Percentiles rank a stretch among this genome's conserved stretches.
Evolutionary conservation across 2,797 vertebrate genomes (phyloP).

Genomic region (Steatocranus sp.): DNA sequence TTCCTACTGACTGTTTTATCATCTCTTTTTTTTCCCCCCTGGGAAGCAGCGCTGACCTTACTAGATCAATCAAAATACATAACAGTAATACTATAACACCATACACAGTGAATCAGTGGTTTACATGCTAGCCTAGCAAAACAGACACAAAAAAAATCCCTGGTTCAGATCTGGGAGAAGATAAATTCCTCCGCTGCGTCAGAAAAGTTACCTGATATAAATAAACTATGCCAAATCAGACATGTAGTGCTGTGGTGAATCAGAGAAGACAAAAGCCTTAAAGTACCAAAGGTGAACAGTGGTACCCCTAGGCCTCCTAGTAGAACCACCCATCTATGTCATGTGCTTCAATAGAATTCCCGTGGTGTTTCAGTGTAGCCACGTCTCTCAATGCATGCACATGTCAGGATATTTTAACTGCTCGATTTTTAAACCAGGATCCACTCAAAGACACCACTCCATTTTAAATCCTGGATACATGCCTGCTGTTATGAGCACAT

Average conservation of each 20-base stretch:
- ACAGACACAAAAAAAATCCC: fast-evolving
- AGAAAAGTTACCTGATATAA: neutral
- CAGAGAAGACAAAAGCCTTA: neutral
- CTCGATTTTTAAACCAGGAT: fast-evolving
- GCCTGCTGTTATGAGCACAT: neutral
- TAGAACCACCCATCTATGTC: fast-evolving
- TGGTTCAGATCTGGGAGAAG: fast-evolving
- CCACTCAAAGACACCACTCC: neutral
- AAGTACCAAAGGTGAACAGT: neutral
- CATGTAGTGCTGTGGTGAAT: neutral
- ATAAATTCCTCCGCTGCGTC: neutral
- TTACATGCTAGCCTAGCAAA: neutral
- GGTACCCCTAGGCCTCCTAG: neutral
- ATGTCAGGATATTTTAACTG: fast-evolving
- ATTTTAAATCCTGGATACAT: neutral
- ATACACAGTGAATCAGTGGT: neutral
- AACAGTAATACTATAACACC: neutral
- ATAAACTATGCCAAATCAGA: neutral
- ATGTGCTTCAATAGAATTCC: neutral
- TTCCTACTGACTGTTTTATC: neutral
- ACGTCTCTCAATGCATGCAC: neutral
- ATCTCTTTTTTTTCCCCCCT: neutral
- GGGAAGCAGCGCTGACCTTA: fast-evolving
- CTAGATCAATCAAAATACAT: neutral
- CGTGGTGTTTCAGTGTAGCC: neutral